Percentiles rank a stretch among this genome's conserved stretches.
Conservation (phyloP, 2,888 invertebrate genomes). For the Caenorhabditis sp. region DNA sequence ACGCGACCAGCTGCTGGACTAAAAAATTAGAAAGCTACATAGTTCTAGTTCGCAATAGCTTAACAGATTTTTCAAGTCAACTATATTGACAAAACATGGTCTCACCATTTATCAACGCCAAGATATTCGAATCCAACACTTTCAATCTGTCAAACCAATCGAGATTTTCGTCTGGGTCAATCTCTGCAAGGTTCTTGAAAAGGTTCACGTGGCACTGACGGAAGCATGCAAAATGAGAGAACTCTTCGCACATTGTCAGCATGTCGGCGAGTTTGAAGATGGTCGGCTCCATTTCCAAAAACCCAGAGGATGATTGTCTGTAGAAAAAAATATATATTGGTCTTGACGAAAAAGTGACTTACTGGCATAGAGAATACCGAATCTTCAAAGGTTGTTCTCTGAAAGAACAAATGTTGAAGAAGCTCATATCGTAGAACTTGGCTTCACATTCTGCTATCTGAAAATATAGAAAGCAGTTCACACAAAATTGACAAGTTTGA, state of each 20-base stretch:
- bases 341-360: background rate
- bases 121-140: conserved; percentile 32
- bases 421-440: conserved; percentile 33
- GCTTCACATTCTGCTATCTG: conserved; percentile 41
- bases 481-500: no score
- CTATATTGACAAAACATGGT: no score
- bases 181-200: conserved; percentile 15
- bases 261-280: conserved; percentile 31
- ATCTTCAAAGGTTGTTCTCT: conserved; percentile 21
- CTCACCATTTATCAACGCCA: conserved; percentile 42
- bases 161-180: conserved; percentile 28
- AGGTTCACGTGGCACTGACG: conserved; percentile 53
- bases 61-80: no score
- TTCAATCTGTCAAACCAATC: conserved; percentile 41
- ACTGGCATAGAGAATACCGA: conserved; percentile 42
- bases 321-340: background rate
- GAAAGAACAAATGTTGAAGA: background rate
- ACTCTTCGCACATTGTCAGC: conserved; percentile 39
- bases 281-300: conserved; percentile 35
- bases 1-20: background rate
- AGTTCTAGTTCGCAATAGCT: no score
- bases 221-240: conserved; percentile 32
- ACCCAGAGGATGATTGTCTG: conserved; percentile 22
- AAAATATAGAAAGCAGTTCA: no score
- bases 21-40: no score